phyloP scores from a whole-genome alignment of 2,888 invertebrate species.

The Ametastegia equiseti region DNA sequence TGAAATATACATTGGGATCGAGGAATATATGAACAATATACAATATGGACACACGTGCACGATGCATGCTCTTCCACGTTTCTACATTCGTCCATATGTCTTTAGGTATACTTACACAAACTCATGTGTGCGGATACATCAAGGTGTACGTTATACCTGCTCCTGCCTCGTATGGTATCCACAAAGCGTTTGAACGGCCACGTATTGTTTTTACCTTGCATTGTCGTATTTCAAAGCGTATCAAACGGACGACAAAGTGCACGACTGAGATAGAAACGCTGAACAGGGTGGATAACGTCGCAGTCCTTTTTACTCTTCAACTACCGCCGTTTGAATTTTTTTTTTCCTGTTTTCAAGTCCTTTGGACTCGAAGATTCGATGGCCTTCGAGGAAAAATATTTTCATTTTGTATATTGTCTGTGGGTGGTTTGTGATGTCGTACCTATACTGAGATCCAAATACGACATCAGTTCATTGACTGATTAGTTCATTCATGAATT shows the following conservation, averaged over 20 bases:
- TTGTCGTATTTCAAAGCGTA: constrained; percentile 63
- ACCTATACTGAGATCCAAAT: not conserved
- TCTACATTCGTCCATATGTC: not conserved
- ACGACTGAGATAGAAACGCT: constrained; percentile 45
- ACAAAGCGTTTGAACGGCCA: constrained; percentile 64
- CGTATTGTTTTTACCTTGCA: constrained; percentile 65
- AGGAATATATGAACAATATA: not conserved
- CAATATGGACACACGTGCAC: not conserved
- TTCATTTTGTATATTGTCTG: not conserved
- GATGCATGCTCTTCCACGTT: not conserved
- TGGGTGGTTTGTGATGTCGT: not conserved
- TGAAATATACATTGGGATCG: not conserved
- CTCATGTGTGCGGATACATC: too few species aligned
- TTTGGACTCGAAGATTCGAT: constrained; percentile 8
- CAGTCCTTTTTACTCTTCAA: constrained; percentile 28
- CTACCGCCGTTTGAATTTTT: constrained; percentile 54
- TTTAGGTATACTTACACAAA: not conserved
- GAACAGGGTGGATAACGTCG: constrained; percentile 32
- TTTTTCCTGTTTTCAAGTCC: not conserved
- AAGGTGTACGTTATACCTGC: too few species aligned
- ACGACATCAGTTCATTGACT: too few species aligned
- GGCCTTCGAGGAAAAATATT: not conserved
- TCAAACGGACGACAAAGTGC: constrained; percentile 65
- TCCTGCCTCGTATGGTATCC: constrained; percentile 59
- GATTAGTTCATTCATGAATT: not conserved